A percentile compares a stretch with the other conserved stretches of the same genome.
These are phyloP conservation scores for Holothuria leucospilota DNA, from an alignment of 53 echinoderm and acorn worm genomes.

Conservation along the genomic window DNA sequence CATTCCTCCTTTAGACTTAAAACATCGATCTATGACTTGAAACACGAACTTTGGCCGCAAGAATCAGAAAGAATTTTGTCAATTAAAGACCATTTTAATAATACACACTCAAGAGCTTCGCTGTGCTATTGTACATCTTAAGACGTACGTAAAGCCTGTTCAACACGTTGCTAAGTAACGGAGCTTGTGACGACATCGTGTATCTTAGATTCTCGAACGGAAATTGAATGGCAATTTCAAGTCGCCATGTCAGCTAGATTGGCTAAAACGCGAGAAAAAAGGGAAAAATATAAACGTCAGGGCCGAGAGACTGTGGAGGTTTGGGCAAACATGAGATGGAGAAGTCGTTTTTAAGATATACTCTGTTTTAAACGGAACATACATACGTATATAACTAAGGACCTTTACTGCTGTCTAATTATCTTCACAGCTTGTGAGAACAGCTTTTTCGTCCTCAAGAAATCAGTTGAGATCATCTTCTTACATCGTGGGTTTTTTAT, in stretches of 20 bases:
- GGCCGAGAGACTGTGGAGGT: not conserved
- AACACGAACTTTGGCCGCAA: slow-evolving; percentile 1
- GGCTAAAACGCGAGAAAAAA: slow-evolving; percentile 21
- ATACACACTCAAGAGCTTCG: not conserved
- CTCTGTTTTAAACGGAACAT: too few species aligned
- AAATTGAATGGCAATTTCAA: slow-evolving; percentile 39
- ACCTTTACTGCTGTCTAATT: too few species aligned
- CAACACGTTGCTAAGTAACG: slow-evolving; percentile 11
- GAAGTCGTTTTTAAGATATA: too few species aligned
- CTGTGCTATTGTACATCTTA: not conserved
- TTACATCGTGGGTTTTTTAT: slow-evolving; percentile 1
- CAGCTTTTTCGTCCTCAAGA: too few species aligned
- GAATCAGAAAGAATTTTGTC: not conserved
- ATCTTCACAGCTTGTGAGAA: too few species aligned
- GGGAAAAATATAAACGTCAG: slow-evolving; percentile 11
- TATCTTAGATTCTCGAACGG: slow-evolving; percentile 27
- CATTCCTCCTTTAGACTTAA: too few species aligned
- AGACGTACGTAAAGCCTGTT: slow-evolving; percentile 1
- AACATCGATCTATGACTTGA: too few species aligned
- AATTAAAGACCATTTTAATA: slow-evolving; percentile 11
- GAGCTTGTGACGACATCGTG: slow-evolving; percentile 25
- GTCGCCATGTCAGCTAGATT: slow-evolving; percentile 40
- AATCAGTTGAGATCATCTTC: too few species aligned
- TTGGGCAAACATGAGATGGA: too few species aligned
- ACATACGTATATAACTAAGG: too few species aligned